Evolutionary conservation across 2,797 vertebrate genomes (phyloP).

Genomic region (Tolypeutes matacus): DNA sequence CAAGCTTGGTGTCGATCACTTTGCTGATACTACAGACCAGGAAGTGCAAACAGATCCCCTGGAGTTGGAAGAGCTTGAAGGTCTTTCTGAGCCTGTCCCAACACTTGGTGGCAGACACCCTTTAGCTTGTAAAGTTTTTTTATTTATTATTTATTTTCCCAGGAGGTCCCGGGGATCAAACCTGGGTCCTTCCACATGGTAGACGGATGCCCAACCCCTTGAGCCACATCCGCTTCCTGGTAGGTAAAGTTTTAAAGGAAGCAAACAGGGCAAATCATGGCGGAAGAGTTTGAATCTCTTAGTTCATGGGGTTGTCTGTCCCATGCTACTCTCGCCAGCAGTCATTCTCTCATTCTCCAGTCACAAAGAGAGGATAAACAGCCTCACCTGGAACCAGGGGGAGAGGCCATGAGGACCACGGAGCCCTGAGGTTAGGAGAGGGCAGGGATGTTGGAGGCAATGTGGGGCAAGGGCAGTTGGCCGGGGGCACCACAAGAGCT

Average conservation of each 20-base stretch:
- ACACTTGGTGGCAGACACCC: neutral
- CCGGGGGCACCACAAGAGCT: neutral
- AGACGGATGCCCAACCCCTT: too few species aligned
- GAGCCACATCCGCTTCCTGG: too few species aligned
- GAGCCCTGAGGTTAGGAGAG: neutral
- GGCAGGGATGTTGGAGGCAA: neutral
- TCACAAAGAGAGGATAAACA: neutral
- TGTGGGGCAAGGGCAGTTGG: accelerated
- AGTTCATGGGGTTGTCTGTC: neutral
- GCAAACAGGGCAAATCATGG: neutral
- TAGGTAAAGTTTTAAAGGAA: neutral
- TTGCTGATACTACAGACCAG: neutral
- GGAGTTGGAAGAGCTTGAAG: neutral
- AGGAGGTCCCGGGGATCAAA: too few species aligned
- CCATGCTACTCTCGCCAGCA: neutral
- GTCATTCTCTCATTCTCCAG: neutral
- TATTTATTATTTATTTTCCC: too few species aligned
- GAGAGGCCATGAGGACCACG: neutral
- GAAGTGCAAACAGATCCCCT: neutral
- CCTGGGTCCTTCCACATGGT: too few species aligned
- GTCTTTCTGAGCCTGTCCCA: neutral
- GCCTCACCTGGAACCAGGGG: too few species aligned
- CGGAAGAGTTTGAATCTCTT: neutral
- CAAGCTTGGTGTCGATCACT: neutral
- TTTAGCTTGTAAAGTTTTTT: too few species aligned